phyloP scores from a whole-genome alignment of 2,797 vertebrate genomes.

The Gobionotothen gibberifrons region DNA sequence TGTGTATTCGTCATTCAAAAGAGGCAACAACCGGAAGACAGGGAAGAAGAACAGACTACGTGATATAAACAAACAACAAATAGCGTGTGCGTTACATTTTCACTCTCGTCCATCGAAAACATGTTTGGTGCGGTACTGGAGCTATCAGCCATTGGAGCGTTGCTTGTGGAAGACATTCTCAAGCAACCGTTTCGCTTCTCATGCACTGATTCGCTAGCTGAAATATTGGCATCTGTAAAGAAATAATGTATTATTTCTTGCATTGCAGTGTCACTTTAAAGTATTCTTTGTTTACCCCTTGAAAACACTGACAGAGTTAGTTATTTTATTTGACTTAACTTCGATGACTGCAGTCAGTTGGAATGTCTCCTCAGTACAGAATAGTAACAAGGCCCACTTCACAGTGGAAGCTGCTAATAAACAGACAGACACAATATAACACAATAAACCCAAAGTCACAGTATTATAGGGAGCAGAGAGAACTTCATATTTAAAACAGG shows the following conservation, averaged over 20 bases:
- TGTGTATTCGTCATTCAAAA: too few species aligned
- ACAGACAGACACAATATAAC: constrained; percentile 20
- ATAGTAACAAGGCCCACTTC: not conserved
- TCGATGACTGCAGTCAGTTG: not conserved
- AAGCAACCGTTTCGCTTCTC: too few species aligned
- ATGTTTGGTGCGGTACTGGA: too few species aligned
- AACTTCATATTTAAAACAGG: not conserved
- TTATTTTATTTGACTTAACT: not conserved
- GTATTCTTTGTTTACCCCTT: not conserved
- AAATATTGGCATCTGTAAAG: too few species aligned
- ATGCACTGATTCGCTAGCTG: too few species aligned
- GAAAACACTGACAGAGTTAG: not conserved
- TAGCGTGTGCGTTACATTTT: too few species aligned
- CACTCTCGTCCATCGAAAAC: too few species aligned
- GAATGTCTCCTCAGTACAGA: not conserved
- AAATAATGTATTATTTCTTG: not conserved
- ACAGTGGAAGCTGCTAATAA: constrained; percentile 12
- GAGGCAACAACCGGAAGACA: too few species aligned
- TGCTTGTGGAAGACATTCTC: too few species aligned
- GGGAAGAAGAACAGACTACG: too few species aligned
- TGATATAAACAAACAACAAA: too few species aligned
- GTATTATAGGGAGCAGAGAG: not conserved
- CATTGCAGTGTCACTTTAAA: not conserved
- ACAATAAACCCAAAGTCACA: not conserved
- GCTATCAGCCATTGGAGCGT: too few species aligned